Evolutionary conservation across 2,888 invertebrate genomes (phyloP).

Genomic region (Ernsta delagoae): DNA sequence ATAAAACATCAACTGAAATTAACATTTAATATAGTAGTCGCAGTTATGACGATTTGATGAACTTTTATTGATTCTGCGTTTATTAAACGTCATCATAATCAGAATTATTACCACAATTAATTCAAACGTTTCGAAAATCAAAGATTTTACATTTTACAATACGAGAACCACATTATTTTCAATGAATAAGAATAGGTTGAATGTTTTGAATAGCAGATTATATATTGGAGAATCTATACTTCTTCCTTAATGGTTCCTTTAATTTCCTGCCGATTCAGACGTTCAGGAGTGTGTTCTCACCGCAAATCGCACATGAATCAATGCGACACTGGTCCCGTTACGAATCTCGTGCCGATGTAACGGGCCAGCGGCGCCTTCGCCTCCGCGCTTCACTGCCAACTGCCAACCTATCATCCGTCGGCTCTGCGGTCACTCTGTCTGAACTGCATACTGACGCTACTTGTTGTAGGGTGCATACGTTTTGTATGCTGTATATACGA

Average conservation of each 20-base stretch:
- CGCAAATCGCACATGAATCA: conserved; percentile 35
- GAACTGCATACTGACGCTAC: background rate
- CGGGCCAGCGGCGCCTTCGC: conserved; percentile 38
- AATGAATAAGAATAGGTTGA: no score
- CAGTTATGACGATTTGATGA: no score
- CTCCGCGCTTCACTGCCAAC: conserved; percentile 24
- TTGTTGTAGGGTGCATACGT: background rate
- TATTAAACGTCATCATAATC: no score
- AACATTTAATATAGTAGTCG: no score
- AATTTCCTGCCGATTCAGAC: background rate
- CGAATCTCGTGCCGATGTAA: conserved; percentile 40
- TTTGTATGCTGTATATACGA: no score
- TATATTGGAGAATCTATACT: background rate
- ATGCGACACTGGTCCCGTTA: conserved; percentile 41
- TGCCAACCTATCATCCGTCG: conserved; percentile 21
- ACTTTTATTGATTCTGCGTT: no score
- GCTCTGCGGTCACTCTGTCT: conserved; percentile 12
- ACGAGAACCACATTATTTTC: no score
- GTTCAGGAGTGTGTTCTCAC: background rate
- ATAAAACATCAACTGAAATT: no score
- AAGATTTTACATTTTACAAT: no score
- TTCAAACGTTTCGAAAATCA: no score
- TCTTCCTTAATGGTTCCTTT: background rate
- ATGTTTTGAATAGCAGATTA: background rate
- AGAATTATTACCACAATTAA: no score